These are phyloP conservation scores for Petrocephalus schoutedeni DNA, from an alignment of 2,797 vertebrate species.

Conservation along the genomic window DNA sequence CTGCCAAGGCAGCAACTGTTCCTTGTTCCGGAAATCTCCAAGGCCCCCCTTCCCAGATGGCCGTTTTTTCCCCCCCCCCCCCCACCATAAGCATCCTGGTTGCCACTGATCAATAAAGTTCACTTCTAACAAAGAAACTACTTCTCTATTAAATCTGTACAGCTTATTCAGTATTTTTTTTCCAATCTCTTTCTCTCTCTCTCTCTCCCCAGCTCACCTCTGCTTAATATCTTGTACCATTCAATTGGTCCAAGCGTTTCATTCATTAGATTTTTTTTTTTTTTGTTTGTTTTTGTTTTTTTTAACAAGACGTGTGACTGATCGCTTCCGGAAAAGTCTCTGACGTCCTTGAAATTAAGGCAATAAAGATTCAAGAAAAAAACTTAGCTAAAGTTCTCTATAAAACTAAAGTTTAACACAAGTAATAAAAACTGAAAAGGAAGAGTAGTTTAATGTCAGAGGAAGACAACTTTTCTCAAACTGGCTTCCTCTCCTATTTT, in stretches of 20 bases:
- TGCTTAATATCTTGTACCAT: constrained; percentile 70
- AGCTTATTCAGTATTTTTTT: constrained; percentile 70
- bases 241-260: constrained; percentile 63
- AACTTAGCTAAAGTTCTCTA: constrained; percentile 71
- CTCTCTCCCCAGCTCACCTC: constrained; percentile 67
- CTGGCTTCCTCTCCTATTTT: constrained; percentile 63
- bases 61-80: neutral
- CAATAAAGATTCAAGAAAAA: constrained; percentile 96
- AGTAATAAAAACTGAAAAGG: constrained; percentile 67
- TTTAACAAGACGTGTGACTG: constrained; percentile 77
- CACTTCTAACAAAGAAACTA: constrained; percentile 91
- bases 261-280: constrained; percentile 41
- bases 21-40: constrained; percentile 71
- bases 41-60: constrained; percentile 69
- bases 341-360: constrained; percentile 96
- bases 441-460: constrained; percentile 87
- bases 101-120: constrained; percentile 77
- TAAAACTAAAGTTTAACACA: constrained; percentile 69
- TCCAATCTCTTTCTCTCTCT: constrained; percentile 68
- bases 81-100: constrained; percentile 59
- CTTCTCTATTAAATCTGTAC: constrained; percentile 90
- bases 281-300: constrained; percentile 51
- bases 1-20: constrained; percentile 69
- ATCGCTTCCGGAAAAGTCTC: constrained; percentile 78
- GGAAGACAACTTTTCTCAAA: constrained; percentile 84